A percentile compares a stretch with the other conserved stretches of the same genome.
phyloP scores from a whole-genome alignment of 1,140 invertebrate species.

The Heliconius nattereri region DNA sequence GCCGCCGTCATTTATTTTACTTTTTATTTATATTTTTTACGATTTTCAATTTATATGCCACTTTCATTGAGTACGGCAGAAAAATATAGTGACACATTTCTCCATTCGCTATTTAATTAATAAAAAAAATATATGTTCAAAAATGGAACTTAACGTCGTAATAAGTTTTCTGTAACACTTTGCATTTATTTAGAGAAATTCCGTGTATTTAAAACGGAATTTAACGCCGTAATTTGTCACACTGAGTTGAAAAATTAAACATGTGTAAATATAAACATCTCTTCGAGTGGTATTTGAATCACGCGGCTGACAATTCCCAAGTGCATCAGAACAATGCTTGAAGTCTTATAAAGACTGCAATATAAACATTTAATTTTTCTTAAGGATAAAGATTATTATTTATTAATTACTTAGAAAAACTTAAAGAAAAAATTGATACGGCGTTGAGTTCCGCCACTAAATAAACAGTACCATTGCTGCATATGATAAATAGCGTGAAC shows the following conservation, averaged over 20 bases:
- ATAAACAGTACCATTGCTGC: too few relatives aligned
- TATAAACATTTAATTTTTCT: not conserved
- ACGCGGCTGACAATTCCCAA: not conserved
- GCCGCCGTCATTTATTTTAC: not conserved
- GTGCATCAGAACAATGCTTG: not conserved
- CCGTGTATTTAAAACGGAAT: not conserved
- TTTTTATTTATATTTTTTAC: conserved; percentile 5
- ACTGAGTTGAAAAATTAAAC: not conserved
- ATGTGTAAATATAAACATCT: not conserved
- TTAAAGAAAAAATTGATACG: not conserved
- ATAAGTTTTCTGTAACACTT: not conserved
- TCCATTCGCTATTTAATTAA: too few relatives aligned
- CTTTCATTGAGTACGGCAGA: not conserved
- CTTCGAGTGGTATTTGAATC: conserved; percentile 4
- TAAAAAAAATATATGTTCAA: too few relatives aligned
- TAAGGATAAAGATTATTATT: not conserved
- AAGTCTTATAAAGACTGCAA: not conserved
- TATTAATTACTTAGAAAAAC: not conserved
- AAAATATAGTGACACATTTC: not conserved
- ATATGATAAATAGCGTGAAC: too few relatives aligned
- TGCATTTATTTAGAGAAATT: not conserved
- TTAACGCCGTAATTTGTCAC: not conserved
- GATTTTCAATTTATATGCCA: not conserved
- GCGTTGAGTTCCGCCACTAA: not conserved
- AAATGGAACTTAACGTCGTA: too few relatives aligned